Base-by-base conservation (phyloP, 2,113 vertebrate species). In the Aspidoscelis tigris region DNA sequence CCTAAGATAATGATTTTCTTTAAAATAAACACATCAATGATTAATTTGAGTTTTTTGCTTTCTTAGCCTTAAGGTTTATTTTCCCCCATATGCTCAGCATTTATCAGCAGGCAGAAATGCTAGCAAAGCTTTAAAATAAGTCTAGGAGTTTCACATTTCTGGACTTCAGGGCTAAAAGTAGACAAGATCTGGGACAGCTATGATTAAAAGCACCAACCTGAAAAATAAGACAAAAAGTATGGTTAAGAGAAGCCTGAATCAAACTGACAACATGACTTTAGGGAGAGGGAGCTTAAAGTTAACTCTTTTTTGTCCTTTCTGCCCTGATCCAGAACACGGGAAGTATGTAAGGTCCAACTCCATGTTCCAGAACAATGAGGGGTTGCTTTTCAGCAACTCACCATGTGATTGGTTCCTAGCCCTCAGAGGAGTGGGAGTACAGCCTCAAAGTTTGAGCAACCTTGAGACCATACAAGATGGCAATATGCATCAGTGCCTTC, bases 21-120 rank as follows among this genome's bases (percentile, higher is more conserved):
- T 69, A 68, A 80, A n/a, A 64, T 7, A 82, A 82, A 73, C 39
- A 73, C 69, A 73, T 74, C 12, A 64, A n/a, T 82, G 55, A 64
- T 44, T 58, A 39, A 58, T 78, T 26, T 80, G 66, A 80, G 22
- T 2, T 70, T 33, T 74, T 64, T 65, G 24, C 41, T 74, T 47
- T 44, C 22, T 82, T 80, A 70, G 26, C 78, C 66, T 50, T 70
- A 69, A 33, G 65, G 26, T 5, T 65, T 55, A 14, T 69, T 24
- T 22, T 44, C 14, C 73, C 11, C 73, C 11, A 11, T 7, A 70
- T 53, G 26, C 22, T 80, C 44, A 80, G 65, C 16, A 39, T 69
- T 80, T 80, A n/a, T 69, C 44, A 43, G 16, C 43, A 69, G 24
- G 26, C 18, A 33, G 47, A 80, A 80, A 16, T n/a, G 78, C 65